Evolutionary conservation across 2,888 invertebrate species (phyloP), one percentile per base, ranked within the genome.

Genomic region (Epirrhoe tristata): DNA sequence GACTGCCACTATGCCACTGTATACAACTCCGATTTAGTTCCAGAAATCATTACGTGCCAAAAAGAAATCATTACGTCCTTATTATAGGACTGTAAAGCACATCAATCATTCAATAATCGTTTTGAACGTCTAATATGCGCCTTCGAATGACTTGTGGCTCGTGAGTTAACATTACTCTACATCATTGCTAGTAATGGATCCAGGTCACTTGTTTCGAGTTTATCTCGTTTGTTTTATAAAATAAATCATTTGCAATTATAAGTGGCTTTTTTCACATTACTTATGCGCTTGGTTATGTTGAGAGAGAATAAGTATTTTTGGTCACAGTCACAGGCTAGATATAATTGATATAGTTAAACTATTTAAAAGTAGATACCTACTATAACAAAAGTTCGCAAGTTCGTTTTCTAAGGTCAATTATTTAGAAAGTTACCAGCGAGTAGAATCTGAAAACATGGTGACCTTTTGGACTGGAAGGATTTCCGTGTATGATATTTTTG

Each of bases 111-210:
- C 48, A 48, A 14, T 14, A 5, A n/a, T 5, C 8, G 10, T 12
- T 4, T 6, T 36, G 16, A 16, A 16, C 36, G 53, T 58, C 48
- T 58, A 54, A 12, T 5, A 14, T 5, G 10, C 36, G 58, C 53
- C 36, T 54, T 31, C 24, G 50, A 39, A 64, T 59, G 58, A 64
- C 64, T 59, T 50, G 58, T 50, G 39, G 16, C 39, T 55, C 8
- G 24, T 64, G 14, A 55, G 50, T 50, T 50, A 48, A 58, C 24
- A 58, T 63, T 50, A 39, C 58, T 36, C 34, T 31, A 43, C 46
- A 58, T 58, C 34, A 17, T 34, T 43, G 48, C 56, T 43, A 34
- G 46, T 53, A 52, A 58, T 63, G 63, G 46, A 63, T 63, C 34
- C 17, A 51, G 63, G 63, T 46, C 32, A 50, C 34, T 52, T 24